Evolutionary conservation across 2,888 invertebrate genomes (phyloP), one percentile per base, ranked within the genome.

Genomic region (Acrobasis repandana): DNA sequence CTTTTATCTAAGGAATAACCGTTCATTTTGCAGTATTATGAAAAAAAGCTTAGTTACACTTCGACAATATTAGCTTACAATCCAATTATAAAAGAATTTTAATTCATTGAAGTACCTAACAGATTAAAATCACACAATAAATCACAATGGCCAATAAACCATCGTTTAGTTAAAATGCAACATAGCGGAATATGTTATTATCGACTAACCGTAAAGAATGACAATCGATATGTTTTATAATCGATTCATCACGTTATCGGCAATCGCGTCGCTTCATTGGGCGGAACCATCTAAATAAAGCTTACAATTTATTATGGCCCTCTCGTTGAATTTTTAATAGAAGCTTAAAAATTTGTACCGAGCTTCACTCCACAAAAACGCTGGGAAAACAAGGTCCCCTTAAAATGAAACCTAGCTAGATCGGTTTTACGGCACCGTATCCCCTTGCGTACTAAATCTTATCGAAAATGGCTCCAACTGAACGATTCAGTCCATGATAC

Each of bases 181-280:
- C 8, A 38, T 38, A 14, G 5, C 43, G n/a, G 4, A n/a, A n/a
- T 43, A n/a, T 43, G 5, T 43, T 43, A 43, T n/a, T 5, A 43
- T 43, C 43, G 43, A 11, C 47, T 36, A 11, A 18, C 15, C 18
- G 52, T 28, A 28, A 28, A 28, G 28, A 28, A 28, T 28, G 28
- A 28, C 28, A 28, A 28, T 28, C 33, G 56, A 8, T 43, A 28
- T n/a, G 18, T 58, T 58, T 58, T 58, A 52, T 52, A 52, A 58
- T 61, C 58, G 48, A 47, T 52, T 61, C 57, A 16, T 61, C 58
- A 52, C 33, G 52, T 38, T 54, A 54, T 54, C 54, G n/a, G 18
- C 8, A 38, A 54, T 54, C 54, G 54, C n/a, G 38, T 38, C 38
- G 54, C 38, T 52, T 36, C 52, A 52, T 16, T 36, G 15, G 36